These are phyloP conservation scores for Strix occidentalis DNA, from an alignment of 2,797 vertebrate genomes.

Conservation along the genomic window DNA sequence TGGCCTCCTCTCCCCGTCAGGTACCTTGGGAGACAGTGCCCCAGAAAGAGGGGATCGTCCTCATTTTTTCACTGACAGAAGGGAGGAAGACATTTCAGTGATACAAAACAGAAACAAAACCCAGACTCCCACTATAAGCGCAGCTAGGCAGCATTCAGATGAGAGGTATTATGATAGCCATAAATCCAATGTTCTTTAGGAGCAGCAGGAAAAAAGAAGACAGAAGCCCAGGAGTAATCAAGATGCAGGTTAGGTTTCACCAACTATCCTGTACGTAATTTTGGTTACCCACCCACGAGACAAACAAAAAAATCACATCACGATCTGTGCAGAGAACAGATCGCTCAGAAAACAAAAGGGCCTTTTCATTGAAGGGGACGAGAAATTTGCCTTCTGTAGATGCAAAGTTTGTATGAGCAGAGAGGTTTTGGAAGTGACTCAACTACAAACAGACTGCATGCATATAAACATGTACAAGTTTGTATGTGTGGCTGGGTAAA, in stretches of 20 bases:
- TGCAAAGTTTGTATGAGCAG: neutral
- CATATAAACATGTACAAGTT: neutral
- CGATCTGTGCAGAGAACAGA: neutral
- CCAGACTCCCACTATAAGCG: neutral
- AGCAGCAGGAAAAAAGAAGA: neutral
- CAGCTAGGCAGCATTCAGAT: neutral
- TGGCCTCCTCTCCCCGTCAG: neutral
- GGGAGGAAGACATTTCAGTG: neutral
- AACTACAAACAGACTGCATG: accelerated
- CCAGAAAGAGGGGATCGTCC: neutral
- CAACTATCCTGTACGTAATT: neutral
- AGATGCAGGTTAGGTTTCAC: neutral
- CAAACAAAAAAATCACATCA: neutral
- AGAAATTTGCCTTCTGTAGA: neutral
- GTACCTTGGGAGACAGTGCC: neutral
- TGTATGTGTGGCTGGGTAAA: neutral
- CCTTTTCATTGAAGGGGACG: neutral
- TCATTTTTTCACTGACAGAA: neutral
- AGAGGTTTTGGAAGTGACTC: neutral
- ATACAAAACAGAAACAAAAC: neutral
- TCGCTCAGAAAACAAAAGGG: neutral
- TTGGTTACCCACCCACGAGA: neutral
- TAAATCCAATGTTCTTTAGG: neutral
- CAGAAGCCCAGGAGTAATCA: neutral
- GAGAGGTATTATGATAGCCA: neutral